phyloP scores from a whole-genome alignment of 2,888 invertebrate species.

The Leucophenga maculata region DNA sequence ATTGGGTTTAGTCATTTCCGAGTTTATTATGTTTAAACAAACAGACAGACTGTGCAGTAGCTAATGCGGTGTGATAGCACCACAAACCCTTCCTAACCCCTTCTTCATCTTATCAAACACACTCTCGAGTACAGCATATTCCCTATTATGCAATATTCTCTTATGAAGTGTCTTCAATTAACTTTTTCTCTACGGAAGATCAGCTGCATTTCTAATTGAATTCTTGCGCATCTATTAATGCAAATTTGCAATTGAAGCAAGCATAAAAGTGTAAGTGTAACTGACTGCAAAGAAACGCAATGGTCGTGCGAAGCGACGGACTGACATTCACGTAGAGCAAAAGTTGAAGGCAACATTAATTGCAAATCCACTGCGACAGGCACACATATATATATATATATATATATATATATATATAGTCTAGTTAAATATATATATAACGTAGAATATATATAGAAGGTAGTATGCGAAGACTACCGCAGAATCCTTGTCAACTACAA shows the following conservation, averaged over 20 bases:
- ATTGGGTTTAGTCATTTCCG: too few relatives aligned
- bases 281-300: not conserved
- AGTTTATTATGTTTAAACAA: too few relatives aligned
- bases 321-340: conserved; percentile 41
- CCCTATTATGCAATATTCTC: too few relatives aligned
- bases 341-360: conserved; percentile 66
- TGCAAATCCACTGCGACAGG: conserved; percentile 56
- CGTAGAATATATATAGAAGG: not conserved
- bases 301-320: not conserved
- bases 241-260: conserved; percentile 53
- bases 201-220: conserved; percentile 58
- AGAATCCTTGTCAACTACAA: conserved; percentile 1
- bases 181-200: conserved; percentile 28
- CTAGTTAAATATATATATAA: not conserved
- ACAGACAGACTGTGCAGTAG: too few relatives aligned
- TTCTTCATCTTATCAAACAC: too few relatives aligned
- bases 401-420: not conserved
- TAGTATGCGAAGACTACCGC: conserved; percentile 9
- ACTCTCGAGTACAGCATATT: too few relatives aligned
- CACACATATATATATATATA: conserved; percentile 25
- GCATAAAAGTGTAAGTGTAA: conserved; percentile 11
- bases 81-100: too few relatives aligned
- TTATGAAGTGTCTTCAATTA: too few relatives aligned
- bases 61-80: too few relatives aligned
- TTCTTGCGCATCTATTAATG: conserved; percentile 63